Base-by-base conservation (phyloP, 2,797 vertebrate species). In the Stomatorhinus walkeri region DNA sequence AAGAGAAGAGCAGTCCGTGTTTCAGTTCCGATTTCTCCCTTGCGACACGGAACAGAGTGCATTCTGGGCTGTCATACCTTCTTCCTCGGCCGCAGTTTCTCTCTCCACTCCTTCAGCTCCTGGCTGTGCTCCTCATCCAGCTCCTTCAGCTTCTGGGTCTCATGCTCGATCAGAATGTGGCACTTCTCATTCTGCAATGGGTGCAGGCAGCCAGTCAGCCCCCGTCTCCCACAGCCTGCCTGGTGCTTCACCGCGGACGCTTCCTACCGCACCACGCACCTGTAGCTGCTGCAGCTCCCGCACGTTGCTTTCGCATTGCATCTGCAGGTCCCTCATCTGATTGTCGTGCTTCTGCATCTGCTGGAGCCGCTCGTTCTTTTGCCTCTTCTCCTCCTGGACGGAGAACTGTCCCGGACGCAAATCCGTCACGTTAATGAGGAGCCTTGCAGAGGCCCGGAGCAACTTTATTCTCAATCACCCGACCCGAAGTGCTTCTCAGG, bases 301-400 rank as follows among this genome's bases (percentile, higher is more conserved):
- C 94, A 98, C 96, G 90, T 99, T 99, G 61, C 97, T 97, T 92
- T 99, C 98, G 92, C 98, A 99, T 91, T 99, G 98, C 92, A 99
- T 89, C 94, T 99, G 98, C 89, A 99, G 97, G 92, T 99, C 98
- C 87, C 98, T 96, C 98, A 99, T 99, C 91, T 99, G 98, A 94
- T 98, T 99, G 93, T 99, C 98, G 0, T 99, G 98, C 92, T 99
- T 99, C 94, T 99, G 98, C 93, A 99, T 98, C 90, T 99, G 98
- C 87, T 98, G 96, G 90, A 99, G 94, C 90, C 98, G 95, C 92
- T 99, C 98, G 0, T 96, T 98, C 94, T 99, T 99, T 95, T 99
- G 98, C 88, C 98, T 97, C 94, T 98, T 99, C 89, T 99, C 98
- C 94, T 99, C 98, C 93, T 99, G 98, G 92, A 93, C 6, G 9